These are phyloP conservation scores for Cephus pygmeus DNA, from an alignment of 2,888 invertebrate genomes.

Conservation along the genomic window DNA sequence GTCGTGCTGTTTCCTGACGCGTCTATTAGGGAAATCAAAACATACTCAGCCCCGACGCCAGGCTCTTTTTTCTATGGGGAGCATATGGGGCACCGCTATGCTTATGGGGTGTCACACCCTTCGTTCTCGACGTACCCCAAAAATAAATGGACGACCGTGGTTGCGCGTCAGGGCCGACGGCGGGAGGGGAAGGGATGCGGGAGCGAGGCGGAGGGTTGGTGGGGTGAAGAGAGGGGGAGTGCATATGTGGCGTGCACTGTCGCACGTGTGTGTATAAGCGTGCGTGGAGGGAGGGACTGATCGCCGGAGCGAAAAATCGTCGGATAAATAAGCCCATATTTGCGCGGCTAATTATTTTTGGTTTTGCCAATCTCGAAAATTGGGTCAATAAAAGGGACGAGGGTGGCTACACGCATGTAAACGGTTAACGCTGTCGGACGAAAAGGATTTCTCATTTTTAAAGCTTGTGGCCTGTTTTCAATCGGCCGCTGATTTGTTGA, in stretches of 20 bases:
- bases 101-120: conserved; percentile 52
- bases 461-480: background rate
- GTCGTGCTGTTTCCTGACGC: conserved; percentile 3
- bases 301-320: conserved; percentile 60
- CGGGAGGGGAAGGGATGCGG: conserved; percentile 4
- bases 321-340: conserved; percentile 58
- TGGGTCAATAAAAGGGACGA: conserved; percentile 31
- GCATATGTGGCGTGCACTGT: background rate
- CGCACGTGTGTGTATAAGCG: conserved; percentile 6
- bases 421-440: background rate
- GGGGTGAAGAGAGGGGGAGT: conserved; percentile 8
- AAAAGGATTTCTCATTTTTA: background rate
- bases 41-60: conserved; percentile 49
- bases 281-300: conserved; percentile 31
- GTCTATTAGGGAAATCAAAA: conserved; percentile 65
- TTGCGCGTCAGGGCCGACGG: conserved; percentile 31
- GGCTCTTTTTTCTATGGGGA: conserved; percentile 43
- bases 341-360: conserved; percentile 61
- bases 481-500: conserved; percentile 14
- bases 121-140: conserved; percentile 47
- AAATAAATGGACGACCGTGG: conserved; percentile 60
- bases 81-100: conserved; percentile 60
- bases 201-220: conserved; percentile 27
- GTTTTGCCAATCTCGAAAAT: conserved; percentile 46
- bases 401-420: background rate